Base-by-base conservation (phyloP, 2,888 invertebrate genomes). In the Sphaerophoria taeniata region DNA sequence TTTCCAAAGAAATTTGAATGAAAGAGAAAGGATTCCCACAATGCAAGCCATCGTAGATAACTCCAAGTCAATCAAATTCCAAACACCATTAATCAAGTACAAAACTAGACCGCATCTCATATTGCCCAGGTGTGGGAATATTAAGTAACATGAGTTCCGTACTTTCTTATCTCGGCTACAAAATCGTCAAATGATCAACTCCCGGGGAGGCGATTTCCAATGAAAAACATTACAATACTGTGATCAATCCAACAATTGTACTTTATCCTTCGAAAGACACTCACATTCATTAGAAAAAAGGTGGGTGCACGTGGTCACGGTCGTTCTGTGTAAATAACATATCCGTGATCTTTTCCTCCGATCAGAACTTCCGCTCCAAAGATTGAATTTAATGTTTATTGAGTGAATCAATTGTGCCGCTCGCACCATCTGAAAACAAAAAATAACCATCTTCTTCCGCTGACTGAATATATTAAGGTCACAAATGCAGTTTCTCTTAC, bases 351-450 rank as follows among this genome's bases (percentile, higher is more conserved):
- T 79, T 47, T 65, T 47, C 31, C 56, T 78, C 34, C 56, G 83
- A 84, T 84, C 83, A 79, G 71, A 75, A 84, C 83, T 84, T 84
- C 83, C 83, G 83, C 71, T 84, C 79, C 71, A 24, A 71, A 67
- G 83, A 74, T 65, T 74, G 77, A 58, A 84, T 77, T 84, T 79
- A 79, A 79, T 84, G 74, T 84, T 65, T 82, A 58, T 53, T 51
- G 31, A 33, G 49, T 45, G 53, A 69, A 67, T 75, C 63, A 34
- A 73, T 33, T 45, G 16, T 14, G 16, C 11, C 60, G n/a, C 7
- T 51, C 36, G 3, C 7, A 36, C 16, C n/a, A 39, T 4, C 31
- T 63, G 5, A 12, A 31, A 60, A n/a, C 36, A 36, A 7, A 61
- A 14, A 56, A 76, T 45, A 70, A 45, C 65, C 60, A 56, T 67